phyloP scores from a whole-genome alignment of 2,113 vertebrate genomes.

The Rhadina sibilatrix region DNA sequence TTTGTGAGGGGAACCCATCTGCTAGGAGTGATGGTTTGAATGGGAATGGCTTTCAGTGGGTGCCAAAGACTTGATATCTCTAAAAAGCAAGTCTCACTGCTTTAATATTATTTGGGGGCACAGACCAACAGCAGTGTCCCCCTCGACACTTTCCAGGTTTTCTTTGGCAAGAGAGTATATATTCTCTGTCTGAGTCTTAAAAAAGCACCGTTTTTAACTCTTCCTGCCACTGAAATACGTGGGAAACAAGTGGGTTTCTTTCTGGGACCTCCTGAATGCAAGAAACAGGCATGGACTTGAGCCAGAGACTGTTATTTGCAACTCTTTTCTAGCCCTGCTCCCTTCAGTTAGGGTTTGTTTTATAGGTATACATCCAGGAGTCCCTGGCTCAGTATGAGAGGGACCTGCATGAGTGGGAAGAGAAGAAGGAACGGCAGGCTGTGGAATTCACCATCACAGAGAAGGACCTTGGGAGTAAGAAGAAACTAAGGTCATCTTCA shows the following conservation, averaged over 20 bases:
- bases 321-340: background rate
- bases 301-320: background rate
- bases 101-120: background rate
- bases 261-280: background rate
- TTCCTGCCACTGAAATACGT: background rate
- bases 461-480: slow-evolving; percentile 36
- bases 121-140: background rate
- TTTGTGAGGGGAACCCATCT: background rate
- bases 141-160: background rate
- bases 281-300: background rate
- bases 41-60: background rate
- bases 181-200: background rate
- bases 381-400: slow-evolving; percentile 67
- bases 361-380: slow-evolving; percentile 75
- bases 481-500: background rate
- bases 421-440: slow-evolving; percentile 70
- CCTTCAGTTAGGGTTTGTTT: background rate
- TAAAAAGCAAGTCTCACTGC: background rate
- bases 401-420: slow-evolving; percentile 75
- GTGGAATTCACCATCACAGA: slow-evolving; percentile 86
- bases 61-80: background rate
- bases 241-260: background rate
- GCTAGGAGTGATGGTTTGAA: background rate
- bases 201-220: background rate
- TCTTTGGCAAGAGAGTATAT: background rate